phyloP scores from a whole-genome alignment of 2,797 vertebrate genomes.

The Sebastes oblongus region DNA sequence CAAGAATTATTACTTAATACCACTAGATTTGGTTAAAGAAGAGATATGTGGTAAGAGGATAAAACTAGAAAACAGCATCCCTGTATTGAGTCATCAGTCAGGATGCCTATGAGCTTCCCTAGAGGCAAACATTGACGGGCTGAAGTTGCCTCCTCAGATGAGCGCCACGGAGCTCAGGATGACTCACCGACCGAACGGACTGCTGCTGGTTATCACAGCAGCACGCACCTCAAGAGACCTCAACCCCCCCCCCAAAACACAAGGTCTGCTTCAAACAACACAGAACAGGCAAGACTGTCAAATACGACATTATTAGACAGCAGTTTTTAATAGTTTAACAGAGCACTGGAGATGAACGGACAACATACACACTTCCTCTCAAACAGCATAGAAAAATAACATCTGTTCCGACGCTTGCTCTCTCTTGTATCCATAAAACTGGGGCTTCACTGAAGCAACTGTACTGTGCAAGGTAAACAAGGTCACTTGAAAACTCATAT shows the following conservation, averaged over 20 bases:
- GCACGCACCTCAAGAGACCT: constrained; percentile 27
- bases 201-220: constrained; percentile 36
- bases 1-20: background rate
- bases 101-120: constrained; percentile 44
- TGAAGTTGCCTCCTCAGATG: constrained; percentile 17
- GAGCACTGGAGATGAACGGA: constrained; percentile 42
- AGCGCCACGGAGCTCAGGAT: constrained; percentile 13
- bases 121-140: constrained; percentile 30
- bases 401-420: constrained; percentile 45
- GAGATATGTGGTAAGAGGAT: background rate
- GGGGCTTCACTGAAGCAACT: constrained; percentile 76
- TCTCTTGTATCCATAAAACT: constrained; percentile 38
- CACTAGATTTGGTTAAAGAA: background rate
- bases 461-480: constrained; percentile 76
- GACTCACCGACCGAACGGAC: constrained; percentile 40
- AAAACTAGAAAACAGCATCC: background rate
- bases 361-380: constrained; percentile 46
- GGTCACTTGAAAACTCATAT: constrained; percentile 77
- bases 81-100: constrained; percentile 70
- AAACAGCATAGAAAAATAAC: constrained; percentile 79
- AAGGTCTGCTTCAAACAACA: constrained; percentile 27
- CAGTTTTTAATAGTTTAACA: constrained; percentile 47
- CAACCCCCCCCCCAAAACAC: background rate
- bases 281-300: constrained; percentile 26
- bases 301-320: constrained; percentile 39